These are phyloP conservation scores for Benthosema pterotum DNA, from an alignment of 2,797 vertebrate genomes.

Conservation along the genomic window DNA sequence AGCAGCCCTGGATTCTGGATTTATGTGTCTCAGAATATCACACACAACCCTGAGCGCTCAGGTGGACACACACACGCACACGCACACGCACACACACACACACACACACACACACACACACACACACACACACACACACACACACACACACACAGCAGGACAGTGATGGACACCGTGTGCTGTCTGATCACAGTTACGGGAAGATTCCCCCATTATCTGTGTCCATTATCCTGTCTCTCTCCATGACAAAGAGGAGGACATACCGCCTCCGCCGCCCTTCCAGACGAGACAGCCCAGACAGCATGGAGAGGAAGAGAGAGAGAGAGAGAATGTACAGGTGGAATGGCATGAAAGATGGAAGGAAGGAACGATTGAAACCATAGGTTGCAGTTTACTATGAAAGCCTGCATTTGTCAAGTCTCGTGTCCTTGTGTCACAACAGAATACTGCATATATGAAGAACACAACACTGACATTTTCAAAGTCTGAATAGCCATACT, in stretches of 20 bases:
- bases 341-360: no score
- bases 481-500: no score
- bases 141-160: not conserved
- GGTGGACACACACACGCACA: not conserved
- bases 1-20: not conserved
- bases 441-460: no score
- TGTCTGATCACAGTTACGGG: slow-evolving; percentile 6
- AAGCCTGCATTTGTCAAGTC: no score
- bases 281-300: no score
- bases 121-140: slow-evolving; percentile 12
- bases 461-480: no score
- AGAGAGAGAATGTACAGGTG: not conserved
- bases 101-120: slow-evolving; percentile 11
- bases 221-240: slow-evolving; percentile 12
- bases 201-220: not conserved
- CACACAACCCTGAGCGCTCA: no score
- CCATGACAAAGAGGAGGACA: not conserved
- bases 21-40: not conserved
- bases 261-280: no score
- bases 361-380: no score
- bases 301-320: not conserved
- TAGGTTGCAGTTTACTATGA: no score
- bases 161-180: slow-evolving; percentile 8
- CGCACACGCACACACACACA: not conserved
- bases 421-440: no score